These are phyloP conservation scores for Asarcornis scutulata DNA, from an alignment of 2,113 vertebrate genomes.

Conservation along the genomic window DNA sequence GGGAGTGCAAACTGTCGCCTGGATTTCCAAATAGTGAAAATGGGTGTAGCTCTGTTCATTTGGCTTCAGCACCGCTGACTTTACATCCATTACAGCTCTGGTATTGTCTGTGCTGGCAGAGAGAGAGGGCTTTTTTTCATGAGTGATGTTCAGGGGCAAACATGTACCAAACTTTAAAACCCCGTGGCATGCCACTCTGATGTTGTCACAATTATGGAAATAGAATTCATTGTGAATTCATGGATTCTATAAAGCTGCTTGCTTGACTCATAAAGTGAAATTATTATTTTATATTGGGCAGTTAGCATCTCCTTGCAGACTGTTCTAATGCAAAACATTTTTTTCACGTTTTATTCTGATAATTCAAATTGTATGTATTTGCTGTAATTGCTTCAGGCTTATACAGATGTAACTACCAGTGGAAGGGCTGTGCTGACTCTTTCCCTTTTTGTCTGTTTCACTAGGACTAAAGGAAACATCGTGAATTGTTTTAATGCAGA, in stretches of 20 bases:
- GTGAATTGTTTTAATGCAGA: background rate
- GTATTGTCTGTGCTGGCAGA: background rate
- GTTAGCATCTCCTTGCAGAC: background rate
- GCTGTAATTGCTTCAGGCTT: background rate
- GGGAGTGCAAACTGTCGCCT: background rate
- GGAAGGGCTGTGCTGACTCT: background rate
- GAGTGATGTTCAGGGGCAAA: background rate
- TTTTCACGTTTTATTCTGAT: background rate
- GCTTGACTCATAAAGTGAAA: background rate
- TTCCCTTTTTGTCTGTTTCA: background rate
- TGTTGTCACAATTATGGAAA: background rate
- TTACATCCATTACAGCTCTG: background rate
- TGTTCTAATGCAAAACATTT: background rate
- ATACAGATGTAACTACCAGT: background rate
- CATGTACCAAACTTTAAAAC: background rate
- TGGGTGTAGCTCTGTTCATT: background rate
- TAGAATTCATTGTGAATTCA: background rate
- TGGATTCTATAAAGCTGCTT: background rate
- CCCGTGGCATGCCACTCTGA: background rate
- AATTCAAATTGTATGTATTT: background rate
- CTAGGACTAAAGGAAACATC: background rate
- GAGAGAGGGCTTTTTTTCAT: background rate
- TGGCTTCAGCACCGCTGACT: fast-evolving
- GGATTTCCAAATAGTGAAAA: background rate
- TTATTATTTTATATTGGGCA: background rate